phyloP scores from a whole-genome alignment of 2,797 vertebrate genomes.

The Propithecus deckenii region DNA sequence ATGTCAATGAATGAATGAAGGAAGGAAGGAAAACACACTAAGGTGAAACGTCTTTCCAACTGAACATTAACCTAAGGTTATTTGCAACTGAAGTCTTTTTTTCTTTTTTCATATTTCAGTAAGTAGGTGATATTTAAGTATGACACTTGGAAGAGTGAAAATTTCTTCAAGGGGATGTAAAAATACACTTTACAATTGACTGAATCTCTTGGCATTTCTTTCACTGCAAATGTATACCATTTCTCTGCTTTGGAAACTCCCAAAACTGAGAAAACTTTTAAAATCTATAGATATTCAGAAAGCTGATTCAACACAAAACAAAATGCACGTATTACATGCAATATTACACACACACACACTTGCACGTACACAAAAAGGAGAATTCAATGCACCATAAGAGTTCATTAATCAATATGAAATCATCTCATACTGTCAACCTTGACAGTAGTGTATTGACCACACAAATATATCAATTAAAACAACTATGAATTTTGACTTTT shows the following conservation, averaged over 20 bases:
- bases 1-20: background rate
- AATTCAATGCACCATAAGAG: background rate
- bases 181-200: background rate
- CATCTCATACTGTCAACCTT: background rate
- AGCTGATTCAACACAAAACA: background rate
- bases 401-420: background rate
- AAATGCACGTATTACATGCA: background rate
- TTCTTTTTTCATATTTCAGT: background rate
- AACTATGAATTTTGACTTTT: background rate
- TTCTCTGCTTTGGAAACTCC: background rate
- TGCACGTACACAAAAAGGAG: background rate
- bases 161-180: conserved; percentile 38
- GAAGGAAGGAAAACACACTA: background rate
- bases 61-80: conserved; percentile 22
- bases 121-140: background rate
- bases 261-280: background rate
- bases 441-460: background rate
- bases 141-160: background rate
- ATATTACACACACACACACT: background rate
- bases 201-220: background rate
- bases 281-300: background rate
- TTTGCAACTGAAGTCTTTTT: background rate
- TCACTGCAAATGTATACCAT: background rate
- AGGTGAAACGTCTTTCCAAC: background rate
- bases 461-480: background rate